phyloP scores from a whole-genome alignment of 30 jellyfish, hydroid and myxozoan genomes.

The Calvadosia cruxmelitensis region DNA sequence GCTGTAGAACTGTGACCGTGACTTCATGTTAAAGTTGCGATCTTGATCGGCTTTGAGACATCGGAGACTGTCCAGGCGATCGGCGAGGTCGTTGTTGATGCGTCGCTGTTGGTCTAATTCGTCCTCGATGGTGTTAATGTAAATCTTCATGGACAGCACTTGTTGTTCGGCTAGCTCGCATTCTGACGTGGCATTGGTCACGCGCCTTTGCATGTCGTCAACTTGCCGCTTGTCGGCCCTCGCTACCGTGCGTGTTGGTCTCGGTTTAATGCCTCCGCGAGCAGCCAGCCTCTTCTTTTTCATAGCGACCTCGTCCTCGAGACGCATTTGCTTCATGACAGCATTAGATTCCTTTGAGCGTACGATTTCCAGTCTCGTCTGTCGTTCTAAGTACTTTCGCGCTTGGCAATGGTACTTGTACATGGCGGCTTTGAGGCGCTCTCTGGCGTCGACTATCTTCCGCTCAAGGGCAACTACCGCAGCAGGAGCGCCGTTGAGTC shows the following conservation, averaged over 20 bases:
- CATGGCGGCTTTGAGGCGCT: not conserved
- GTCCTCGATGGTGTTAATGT: slow-evolving; percentile 24
- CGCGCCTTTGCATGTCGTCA: not conserved
- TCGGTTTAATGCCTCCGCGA: not conserved
- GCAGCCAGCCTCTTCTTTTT: not conserved
- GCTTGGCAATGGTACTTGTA: not conserved
- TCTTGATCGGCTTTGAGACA: not conserved
- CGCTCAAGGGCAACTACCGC: not conserved
- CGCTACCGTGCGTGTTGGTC: not conserved
- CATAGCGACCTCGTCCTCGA: not conserved
- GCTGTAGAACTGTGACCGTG: not conserved
- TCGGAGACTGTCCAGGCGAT: slow-evolving; percentile 17
- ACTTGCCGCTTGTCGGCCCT: not conserved
- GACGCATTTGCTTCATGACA: not conserved
- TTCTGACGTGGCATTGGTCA: not conserved
- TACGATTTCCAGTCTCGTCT: not conserved
- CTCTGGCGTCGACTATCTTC: not conserved
- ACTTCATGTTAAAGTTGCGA: not conserved
- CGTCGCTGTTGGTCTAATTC: slow-evolving; percentile 25
- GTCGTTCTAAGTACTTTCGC: not conserved
- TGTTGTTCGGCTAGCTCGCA: slow-evolving; percentile 33
- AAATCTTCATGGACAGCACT: slow-evolving; percentile 15
- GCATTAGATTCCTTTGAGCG: not conserved
- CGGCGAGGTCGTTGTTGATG: slow-evolving; percentile 20
- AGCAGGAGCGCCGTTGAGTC: not conserved